phyloP scores from a whole-genome alignment of 2,888 invertebrate genomes.

The Buathra laborator region DNA sequence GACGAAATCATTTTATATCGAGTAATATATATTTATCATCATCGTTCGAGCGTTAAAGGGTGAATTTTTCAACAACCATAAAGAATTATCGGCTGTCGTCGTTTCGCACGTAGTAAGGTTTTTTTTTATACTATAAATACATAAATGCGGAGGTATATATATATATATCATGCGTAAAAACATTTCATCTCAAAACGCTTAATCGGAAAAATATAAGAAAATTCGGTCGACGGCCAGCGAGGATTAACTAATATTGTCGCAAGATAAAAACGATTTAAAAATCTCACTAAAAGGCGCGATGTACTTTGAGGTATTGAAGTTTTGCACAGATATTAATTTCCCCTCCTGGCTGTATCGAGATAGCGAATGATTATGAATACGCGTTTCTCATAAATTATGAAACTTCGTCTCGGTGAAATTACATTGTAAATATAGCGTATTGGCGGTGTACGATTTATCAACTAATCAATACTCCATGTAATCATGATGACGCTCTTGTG shows the following conservation, averaged over 20 bases:
- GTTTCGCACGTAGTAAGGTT: conserved; percentile 48
- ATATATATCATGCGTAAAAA: conserved; percentile 52
- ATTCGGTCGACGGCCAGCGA: conserved; percentile 81
- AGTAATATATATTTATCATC: conserved; percentile 49
- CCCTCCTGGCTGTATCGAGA: conserved; percentile 82
- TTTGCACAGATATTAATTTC: conserved; percentile 82
- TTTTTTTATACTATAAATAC: conserved; percentile 40
- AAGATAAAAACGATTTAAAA: conserved; percentile 7
- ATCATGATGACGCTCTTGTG: conserved; percentile 73
- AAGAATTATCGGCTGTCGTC: conserved; percentile 34
- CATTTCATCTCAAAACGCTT: conserved; percentile 62
- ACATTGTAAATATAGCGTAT: conserved; percentile 73
- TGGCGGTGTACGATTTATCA: conserved; percentile 77
- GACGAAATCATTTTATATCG: conserved; percentile 33
- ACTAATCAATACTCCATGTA: conserved; percentile 69
- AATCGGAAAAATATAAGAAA: conserved; percentile 56
- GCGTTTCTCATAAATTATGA: conserved; percentile 57
- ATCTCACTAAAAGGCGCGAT: not conserved
- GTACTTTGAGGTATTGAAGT: conserved; percentile 6
- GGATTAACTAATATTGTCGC: conserved; percentile 84
- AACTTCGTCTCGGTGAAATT: conserved; percentile 65
- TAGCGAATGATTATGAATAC: conserved; percentile 37
- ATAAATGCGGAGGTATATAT: conserved; percentile 41
- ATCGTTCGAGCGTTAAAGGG: not conserved
- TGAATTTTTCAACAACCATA: conserved; percentile 25